These are phyloP conservation scores for Laticauda laticaudata DNA, from an alignment of 2,113 vertebrate genomes.

Conservation along the genomic window DNA sequence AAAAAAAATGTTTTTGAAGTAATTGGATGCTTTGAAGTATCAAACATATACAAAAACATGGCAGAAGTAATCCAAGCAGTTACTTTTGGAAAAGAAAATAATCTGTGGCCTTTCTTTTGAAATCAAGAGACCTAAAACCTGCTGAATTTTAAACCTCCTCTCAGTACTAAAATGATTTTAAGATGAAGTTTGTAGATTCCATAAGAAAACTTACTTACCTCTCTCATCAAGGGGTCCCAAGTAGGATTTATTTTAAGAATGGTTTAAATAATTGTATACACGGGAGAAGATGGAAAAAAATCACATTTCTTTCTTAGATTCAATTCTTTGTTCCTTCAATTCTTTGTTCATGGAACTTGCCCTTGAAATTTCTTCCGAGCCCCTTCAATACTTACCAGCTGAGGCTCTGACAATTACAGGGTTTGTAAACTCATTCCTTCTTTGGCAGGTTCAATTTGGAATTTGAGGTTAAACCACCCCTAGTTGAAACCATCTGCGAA, in stretches of 20 bases:
- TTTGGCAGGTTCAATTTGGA: constrained; percentile 21
- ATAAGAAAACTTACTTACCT: not conserved
- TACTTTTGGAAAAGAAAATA: not conserved
- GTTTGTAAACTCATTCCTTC: constrained; percentile 9
- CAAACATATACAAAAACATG: not conserved
- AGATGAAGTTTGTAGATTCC: not conserved
- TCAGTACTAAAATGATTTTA: not conserved
- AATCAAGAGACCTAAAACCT: not conserved
- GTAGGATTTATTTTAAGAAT: not conserved
- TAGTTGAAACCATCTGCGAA: constrained; percentile 33
- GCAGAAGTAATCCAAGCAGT: not conserved
- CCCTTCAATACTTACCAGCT: constrained; percentile 40
- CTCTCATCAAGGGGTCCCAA: not conserved
- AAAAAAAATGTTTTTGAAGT: not conserved
- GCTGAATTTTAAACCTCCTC: not conserved
- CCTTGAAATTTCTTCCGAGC: not conserved
- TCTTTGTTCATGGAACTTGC: not conserved
- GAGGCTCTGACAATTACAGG: constrained; percentile 30
- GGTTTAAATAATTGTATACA: not conserved
- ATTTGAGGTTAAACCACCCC: constrained; percentile 39
- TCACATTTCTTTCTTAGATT: not conserved
- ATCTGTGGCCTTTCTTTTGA: not conserved
- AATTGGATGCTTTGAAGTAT: not conserved
- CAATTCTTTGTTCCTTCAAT: not conserved
- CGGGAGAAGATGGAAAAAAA: not conserved